Evolutionary conservation across 1,140 invertebrate species (phyloP), one percentile per base, ranked within the genome.

Genomic region (Pogonognathellus flavescens): DNA sequence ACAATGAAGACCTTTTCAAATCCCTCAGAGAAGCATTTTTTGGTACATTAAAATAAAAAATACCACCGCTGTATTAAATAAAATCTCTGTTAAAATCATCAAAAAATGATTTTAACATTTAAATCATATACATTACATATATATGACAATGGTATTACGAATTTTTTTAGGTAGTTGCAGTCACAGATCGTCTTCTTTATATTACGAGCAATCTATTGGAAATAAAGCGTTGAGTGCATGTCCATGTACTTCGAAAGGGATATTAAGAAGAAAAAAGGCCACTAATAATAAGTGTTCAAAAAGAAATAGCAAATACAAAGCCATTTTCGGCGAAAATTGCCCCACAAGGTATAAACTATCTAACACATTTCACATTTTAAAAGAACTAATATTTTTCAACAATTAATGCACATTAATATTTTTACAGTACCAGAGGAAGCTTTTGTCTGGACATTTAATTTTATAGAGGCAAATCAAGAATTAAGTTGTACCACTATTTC

Each of bases 1-100:
- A 86, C 66, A 55, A 52, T 49, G 53, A 25, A 1, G n/a, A 62
- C 11, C 18, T 83, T 53, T 66, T 82, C 4, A 49, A 57, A 31
- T 81, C 66, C 6, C 31, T 86, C 14, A 50, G 66, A 7, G 85
- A 86, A 60, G 31, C 16, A 9, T 14, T 84, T 72, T 84, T 60
- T 52, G 82, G 85, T 86, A 31, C 8, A 16, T 4, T 16, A 3
- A n/a, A 31, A 25, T 57, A 57, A 59, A 20, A 20, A 20, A 57
- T 60, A 41, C 14, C 25, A 11, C 7, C 7, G 52, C 22, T 22
- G 25, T 31, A 60, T 60, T 6, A n/a, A 16, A 16, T 60, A 11
- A 10, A 8, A 10, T 8, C 10, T 60, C 57, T 5, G 8, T 6
- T 10, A 18, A n/a, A 10, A 10, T 60, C 5, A 6, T 9, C 6